A percentile compares a stretch with the other conserved stretches of the same genome.
Evolutionary conservation across 2,113 vertebrate genomes (phyloP).

Genomic region (Gymnocephalus cernua): DNA sequence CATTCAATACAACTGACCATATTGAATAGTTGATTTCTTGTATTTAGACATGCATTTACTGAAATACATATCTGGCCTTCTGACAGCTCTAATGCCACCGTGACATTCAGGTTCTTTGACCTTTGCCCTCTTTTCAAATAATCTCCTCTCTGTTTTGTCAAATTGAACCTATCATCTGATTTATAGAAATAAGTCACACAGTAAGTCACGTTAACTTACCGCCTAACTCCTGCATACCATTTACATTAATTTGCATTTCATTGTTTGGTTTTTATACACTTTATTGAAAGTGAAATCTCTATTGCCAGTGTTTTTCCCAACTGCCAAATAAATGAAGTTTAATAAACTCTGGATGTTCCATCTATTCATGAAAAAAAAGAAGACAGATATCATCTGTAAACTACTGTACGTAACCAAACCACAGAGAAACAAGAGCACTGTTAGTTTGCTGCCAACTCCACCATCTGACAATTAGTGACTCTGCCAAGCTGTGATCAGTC

Average conservation of each 20-base stretch:
- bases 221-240: background rate
- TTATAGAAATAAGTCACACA: background rate
- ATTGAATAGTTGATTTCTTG: background rate
- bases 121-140: slow-evolving; percentile 20
- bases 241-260: slow-evolving; percentile 27
- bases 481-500: slow-evolving; percentile 32
- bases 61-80: background rate
- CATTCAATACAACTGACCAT: background rate
- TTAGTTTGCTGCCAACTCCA: slow-evolving; percentile 20
- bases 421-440: background rate
- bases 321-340: background rate
- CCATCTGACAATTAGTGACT: slow-evolving; percentile 25
- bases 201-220: background rate
- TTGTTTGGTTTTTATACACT: slow-evolving; percentile 4
- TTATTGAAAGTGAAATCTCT: background rate
- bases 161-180: background rate
- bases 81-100: background rate
- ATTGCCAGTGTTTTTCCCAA: background rate
- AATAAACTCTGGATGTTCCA: background rate
- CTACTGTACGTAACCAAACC: background rate
- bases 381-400: background rate
- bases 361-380: background rate
- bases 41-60: background rate
- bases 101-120: slow-evolving; percentile 8
- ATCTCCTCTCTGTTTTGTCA: background rate